phyloP scores from a whole-genome alignment of 2,888 invertebrate species.

The Mythimna ferrago region DNA sequence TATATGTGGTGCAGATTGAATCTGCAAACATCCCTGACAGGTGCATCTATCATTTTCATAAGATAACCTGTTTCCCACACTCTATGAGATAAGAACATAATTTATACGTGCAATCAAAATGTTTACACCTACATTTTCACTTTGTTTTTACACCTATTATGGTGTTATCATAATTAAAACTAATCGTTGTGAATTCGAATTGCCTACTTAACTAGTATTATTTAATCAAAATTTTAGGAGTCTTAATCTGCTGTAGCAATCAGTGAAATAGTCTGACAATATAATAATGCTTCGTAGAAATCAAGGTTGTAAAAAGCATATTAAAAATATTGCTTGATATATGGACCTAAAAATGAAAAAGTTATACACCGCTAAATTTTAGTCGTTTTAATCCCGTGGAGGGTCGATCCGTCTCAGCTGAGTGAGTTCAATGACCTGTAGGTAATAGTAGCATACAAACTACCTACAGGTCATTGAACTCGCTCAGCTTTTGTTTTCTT shows the following conservation, averaged over 20 bases:
- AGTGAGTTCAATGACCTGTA: too few relatives aligned
- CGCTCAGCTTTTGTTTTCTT: too few relatives aligned
- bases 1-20: constrained; percentile 41
- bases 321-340: not conserved
- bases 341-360: too few relatives aligned
- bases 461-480: too few relatives aligned
- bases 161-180: constrained; percentile 19
- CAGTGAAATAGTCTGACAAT: not conserved
- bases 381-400: too few relatives aligned
- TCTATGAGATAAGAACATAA: constrained; percentile 36
- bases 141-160: constrained; percentile 6
- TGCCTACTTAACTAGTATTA: not conserved
- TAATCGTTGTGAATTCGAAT: constrained; percentile 22
- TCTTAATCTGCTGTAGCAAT: constrained; percentile 18
- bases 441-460: too few relatives aligned
- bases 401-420: too few relatives aligned
- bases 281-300: constrained; percentile 20
- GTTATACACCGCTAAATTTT: too few relatives aligned
- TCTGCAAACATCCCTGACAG: constrained; percentile 50
- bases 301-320: not conserved
- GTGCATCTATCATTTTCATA: constrained; percentile 53
- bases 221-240: not conserved
- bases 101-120: constrained; percentile 34
- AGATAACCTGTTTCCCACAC: constrained; percentile 60
- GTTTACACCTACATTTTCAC: constrained; percentile 15